Evolutionary conservation across 2,113 vertebrate genomes (phyloP).

Genomic region (Misgurnus mizolepis): DNA sequence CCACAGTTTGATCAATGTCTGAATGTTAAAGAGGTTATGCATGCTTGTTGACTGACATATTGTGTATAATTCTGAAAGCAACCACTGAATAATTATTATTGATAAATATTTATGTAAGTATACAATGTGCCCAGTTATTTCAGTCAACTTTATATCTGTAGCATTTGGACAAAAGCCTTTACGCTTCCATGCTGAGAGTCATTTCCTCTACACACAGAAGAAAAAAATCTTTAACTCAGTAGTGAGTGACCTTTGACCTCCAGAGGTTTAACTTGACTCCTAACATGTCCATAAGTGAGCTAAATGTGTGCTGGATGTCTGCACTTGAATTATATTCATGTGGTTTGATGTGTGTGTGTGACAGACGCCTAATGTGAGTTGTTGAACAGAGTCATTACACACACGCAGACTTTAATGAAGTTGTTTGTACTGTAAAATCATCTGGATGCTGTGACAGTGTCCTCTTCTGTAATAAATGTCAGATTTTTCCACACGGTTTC

Average conservation of each 20-base stretch:
- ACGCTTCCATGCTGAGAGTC: slow-evolving; percentile 66
- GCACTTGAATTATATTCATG: slow-evolving; percentile 63
- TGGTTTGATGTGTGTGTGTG: slow-evolving; percentile 66
- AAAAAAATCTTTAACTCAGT: slow-evolving; percentile 78
- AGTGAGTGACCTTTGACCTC: slow-evolving; percentile 73
- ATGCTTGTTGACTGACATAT: too few relatives aligned
- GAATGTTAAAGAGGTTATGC: too few relatives aligned
- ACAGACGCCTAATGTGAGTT: slow-evolving; percentile 66
- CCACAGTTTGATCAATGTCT: not conserved
- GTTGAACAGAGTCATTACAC: not conserved
- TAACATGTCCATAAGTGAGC: slow-evolving; percentile 78
- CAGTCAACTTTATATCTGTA: slow-evolving; percentile 53
- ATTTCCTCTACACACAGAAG: slow-evolving; percentile 68
- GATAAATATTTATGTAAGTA: too few relatives aligned
- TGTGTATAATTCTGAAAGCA: too few relatives aligned
- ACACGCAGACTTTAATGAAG: not conserved
- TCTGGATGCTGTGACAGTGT: too few relatives aligned
- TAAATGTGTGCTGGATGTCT: slow-evolving; percentile 65
- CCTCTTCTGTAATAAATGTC: too few relatives aligned
- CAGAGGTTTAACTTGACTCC: slow-evolving; percentile 78
- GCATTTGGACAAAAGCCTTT: slow-evolving; percentile 40
- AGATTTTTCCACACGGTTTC: too few relatives aligned
- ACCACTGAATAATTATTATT: too few relatives aligned
- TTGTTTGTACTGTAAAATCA: too few relatives aligned
- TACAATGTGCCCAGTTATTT: too few relatives aligned